Evolutionary conservation across 2,113 vertebrate genomes (phyloP), one percentile per base, ranked within the genome.

Genomic region (Colistium nudipinnis): DNA sequence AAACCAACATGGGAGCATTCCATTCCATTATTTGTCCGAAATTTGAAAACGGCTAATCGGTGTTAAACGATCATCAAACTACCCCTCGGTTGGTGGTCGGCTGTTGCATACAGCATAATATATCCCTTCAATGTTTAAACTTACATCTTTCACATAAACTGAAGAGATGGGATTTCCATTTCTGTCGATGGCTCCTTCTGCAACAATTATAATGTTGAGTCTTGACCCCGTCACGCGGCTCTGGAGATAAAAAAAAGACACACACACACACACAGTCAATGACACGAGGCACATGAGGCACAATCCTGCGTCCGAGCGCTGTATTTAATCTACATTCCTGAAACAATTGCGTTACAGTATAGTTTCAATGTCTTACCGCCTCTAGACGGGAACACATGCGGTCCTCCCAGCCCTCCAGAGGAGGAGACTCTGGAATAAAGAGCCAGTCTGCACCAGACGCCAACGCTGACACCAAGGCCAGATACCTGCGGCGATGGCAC

Each of bases 371-470:
- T 30, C 92, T 91, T 63, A 96, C 96, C 92, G 90, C 87, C 5
- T 95, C 94, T 0, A 99, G 94, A 54, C 96, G 89, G 76, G 92
- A 74, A 0, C 96, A 98, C 95, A 98, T 96, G 9, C 76, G 86
- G 73, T 97, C 95, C 80, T 98, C 96, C 97, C 97, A 98, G 72
- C 94, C 94, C 0, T 97, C 95, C 59, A 93, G 90, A 0, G 96
- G 96, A 10, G 97, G 97, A 7, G 93, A 89, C 71, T 99, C 97
- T 0, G 97, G 97, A 62, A 99, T 99, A 74, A 99, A 96, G 41
- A 99, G 94, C 97, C 97, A 99, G 86, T 99, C 97, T 0, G 97
- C 97, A 0, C 97, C 97, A 0, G 96, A 98, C 2, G 96, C 96
- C 92, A 99, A 70, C 0, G 96, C 97, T 0, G 96, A 96, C 78